These are phyloP conservation scores for Pandemis corylana DNA, from an alignment of 2,888 invertebrate species.

Conservation along the genomic window DNA sequence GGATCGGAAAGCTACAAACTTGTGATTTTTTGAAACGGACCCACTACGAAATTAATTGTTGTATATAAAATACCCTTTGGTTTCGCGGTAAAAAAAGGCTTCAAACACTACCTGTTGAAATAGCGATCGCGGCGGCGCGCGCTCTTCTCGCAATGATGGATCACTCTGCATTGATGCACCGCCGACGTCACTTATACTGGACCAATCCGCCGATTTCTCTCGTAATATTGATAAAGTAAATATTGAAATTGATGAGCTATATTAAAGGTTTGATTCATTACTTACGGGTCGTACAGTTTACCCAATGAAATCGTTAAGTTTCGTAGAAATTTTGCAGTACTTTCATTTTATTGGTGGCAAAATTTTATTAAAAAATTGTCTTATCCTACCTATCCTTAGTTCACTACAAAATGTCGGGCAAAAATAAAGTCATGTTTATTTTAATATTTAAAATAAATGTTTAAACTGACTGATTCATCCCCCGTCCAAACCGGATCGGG, in stretches of 20 bases:
- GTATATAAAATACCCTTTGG: no score
- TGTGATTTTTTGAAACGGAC: no score
- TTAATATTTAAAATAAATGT: no score
- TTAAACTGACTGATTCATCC: no score
- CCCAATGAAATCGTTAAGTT: neutral
- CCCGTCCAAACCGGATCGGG: no score
- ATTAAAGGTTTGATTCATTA: neutral
- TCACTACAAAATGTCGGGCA: no score
- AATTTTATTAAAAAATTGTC: neutral
- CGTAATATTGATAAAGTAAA: conserved; percentile 22
- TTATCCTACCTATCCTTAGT: no score
- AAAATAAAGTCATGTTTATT: no score
- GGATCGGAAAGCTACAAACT: no score
- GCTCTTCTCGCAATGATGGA: conserved; percentile 57
- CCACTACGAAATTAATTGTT: no score
- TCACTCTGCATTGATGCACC: conserved; percentile 54
- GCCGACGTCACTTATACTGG: conserved; percentile 46
- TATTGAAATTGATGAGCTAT: conserved; percentile 8
- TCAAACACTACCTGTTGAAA: conserved; percentile 13
- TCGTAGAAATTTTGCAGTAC: neutral
- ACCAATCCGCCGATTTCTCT: conserved; percentile 28
- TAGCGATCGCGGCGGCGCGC: conserved; percentile 28
- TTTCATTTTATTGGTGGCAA: neutral
- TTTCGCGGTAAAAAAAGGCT: neutral
- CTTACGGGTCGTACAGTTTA: neutral